These are phyloP conservation scores for Mastomys coucha DNA, from an alignment of 2,113 vertebrate species.

Conservation along the genomic window DNA sequence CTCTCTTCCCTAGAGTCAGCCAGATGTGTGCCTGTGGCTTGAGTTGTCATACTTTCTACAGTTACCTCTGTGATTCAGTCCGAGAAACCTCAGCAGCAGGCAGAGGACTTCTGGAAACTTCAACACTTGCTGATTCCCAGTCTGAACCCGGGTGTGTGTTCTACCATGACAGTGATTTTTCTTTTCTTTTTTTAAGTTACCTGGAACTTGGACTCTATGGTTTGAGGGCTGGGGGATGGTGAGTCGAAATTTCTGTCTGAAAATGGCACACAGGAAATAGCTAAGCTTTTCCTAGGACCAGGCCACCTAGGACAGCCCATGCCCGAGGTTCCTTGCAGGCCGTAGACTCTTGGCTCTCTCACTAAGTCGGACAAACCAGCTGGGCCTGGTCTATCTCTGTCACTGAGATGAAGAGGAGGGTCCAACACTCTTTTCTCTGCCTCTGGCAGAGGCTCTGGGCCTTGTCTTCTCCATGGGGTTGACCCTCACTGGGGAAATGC, in stretches of 20 bases:
- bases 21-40: not conserved
- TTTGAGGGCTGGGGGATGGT: not conserved
- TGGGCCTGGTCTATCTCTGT: not conserved
- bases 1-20: conserved; percentile 15
- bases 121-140: not conserved
- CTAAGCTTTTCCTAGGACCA: not conserved
- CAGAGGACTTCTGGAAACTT: conserved; percentile 30
- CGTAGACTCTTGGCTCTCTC: too few relatives aligned
- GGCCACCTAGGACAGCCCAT: not conserved
- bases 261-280: not conserved
- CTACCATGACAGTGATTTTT: not conserved
- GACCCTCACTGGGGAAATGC: not conserved
- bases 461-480: not conserved
- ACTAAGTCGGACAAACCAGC: not conserved
- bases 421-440: not conserved
- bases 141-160: conserved; percentile 13
- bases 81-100: conserved; percentile 66
- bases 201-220: not conserved
- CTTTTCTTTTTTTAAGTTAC: not conserved
- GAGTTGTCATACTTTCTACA: not conserved
- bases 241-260: not conserved
- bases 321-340: too few relatives aligned
- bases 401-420: not conserved
- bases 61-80: conserved; percentile 71
- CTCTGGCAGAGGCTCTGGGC: not conserved